Evolutionary conservation across 92 coral and sea anemone genomes (phyloP).

Genomic region (Micromussa lordhowensis): DNA sequence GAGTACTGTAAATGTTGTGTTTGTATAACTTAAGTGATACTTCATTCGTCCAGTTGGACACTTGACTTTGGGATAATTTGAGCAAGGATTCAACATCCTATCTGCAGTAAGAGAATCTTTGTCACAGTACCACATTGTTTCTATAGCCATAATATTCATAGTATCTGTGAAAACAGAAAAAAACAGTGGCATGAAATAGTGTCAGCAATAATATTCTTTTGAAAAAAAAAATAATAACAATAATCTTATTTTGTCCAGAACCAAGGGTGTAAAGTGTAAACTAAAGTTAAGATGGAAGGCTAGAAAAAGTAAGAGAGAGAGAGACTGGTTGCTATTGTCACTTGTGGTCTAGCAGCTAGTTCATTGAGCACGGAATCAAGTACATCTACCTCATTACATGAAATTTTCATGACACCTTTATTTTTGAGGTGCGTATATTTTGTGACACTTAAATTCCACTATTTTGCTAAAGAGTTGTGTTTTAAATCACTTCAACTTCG

Average conservation of each 20-base stretch:
- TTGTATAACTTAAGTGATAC: too few species aligned
- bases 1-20: not conserved
- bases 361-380: not conserved
- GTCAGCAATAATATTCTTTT: not conserved
- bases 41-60: not conserved
- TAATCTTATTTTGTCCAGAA: too few species aligned
- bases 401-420: too few species aligned
- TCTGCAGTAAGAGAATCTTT: not conserved
- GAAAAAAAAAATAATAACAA: not conserved
- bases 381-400: too few species aligned
- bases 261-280: not conserved
- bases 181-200: not conserved
- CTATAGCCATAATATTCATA: conserved; percentile 97
- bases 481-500: too few species aligned
- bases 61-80: not conserved
- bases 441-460: too few species aligned
- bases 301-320: too few species aligned
- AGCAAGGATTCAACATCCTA: not conserved
- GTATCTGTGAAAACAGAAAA: conserved; percentile 66
- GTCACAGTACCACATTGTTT: conserved; percentile 81
- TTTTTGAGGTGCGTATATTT: too few species aligned
- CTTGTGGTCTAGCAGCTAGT: not conserved
- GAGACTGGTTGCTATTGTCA: not conserved
- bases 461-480: too few species aligned
- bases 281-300: not conserved